Conservation (phyloP, 2,888 invertebrate genomes). For the Hetaerina titia region DNA sequence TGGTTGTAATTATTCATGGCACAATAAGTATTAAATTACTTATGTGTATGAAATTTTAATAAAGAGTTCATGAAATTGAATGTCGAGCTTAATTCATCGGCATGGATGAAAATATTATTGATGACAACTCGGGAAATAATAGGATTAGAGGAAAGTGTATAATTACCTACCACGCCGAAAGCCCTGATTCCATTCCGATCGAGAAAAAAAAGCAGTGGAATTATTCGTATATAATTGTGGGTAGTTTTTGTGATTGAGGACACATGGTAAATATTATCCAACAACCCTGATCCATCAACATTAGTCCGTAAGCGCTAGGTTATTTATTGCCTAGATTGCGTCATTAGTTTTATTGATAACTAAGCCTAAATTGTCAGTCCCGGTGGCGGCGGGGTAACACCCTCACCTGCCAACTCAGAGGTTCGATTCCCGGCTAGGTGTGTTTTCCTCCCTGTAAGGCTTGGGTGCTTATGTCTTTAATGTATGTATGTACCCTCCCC, state of each 20-base stretch:
- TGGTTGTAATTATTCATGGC: neutral
- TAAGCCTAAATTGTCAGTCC: no score
- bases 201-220: neutral
- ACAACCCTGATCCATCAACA: no score
- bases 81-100: neutral
- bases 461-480: no score
- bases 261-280: no score
- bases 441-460: no score
- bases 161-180: neutral
- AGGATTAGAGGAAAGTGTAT: neutral
- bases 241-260: neutral
- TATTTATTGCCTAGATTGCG: no score
- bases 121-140: neutral
- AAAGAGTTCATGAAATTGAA: neutral
- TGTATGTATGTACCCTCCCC: no score
- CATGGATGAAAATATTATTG: neutral
- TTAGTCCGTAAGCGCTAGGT: no score
- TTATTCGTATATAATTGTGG: neutral
- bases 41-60: constrained; percentile 15
- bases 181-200: neutral
- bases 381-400: no score
- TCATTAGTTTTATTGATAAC: no score
- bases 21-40: constrained; percentile 19
- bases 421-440: no score
- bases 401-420: no score